Conservation (phyloP, 2,113 vertebrate species). For the Marmota monax region DNA sequence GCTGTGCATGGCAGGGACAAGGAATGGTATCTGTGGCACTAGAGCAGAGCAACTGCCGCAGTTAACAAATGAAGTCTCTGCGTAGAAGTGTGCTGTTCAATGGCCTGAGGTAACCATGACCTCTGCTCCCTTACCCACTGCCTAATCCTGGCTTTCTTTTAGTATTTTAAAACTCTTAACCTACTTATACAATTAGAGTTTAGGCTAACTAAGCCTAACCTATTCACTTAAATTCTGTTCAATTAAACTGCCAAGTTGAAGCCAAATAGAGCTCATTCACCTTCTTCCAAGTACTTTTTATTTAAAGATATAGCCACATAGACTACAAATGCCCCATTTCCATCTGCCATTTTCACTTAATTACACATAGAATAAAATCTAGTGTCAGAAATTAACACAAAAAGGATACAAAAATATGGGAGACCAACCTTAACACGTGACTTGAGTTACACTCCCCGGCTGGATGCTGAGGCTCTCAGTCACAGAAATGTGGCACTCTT, state of each 20-base stretch:
- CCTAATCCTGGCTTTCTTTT: background rate
- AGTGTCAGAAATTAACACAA: slow-evolving; percentile 9
- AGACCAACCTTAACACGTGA: too few relatives aligned
- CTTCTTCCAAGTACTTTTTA: background rate
- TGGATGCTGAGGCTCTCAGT: too few relatives aligned
- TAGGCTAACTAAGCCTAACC: background rate
- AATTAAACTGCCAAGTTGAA: background rate
- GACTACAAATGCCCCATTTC: background rate
- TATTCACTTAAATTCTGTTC: slow-evolving; percentile 15
- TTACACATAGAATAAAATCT: slow-evolving; percentile 14
- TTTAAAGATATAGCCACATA: background rate
- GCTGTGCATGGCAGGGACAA: fast-evolving
- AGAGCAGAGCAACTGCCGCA: background rate
- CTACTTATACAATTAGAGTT: background rate
- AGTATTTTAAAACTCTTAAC: background rate
- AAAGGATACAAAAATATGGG: background rate
- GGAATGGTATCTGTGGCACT: fast-evolving
- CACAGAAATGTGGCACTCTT: too few relatives aligned
- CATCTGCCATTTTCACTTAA: background rate
- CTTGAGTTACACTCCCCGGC: too few relatives aligned
- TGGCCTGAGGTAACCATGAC: background rate
- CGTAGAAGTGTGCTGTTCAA: background rate
- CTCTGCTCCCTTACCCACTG: background rate
- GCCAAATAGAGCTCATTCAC: background rate
- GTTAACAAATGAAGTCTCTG: background rate